These are phyloP conservation scores for Xiphophorus birchmanni DNA, from an alignment of 2,797 vertebrate species.

Conservation along the genomic window DNA sequence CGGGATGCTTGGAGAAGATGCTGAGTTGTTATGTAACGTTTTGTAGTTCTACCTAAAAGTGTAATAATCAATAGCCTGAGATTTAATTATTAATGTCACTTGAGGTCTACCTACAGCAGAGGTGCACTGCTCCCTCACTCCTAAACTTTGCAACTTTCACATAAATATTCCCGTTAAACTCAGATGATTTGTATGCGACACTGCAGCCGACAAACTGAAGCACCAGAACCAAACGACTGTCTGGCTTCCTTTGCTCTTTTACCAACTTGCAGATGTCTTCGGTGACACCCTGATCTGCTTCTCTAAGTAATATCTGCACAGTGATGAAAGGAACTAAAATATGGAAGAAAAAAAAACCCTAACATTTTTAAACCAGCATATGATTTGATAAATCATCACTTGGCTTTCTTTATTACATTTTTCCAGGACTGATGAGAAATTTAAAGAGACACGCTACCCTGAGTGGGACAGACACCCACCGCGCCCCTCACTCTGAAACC, in stretches of 20 bases:
- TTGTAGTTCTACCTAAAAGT: neutral
- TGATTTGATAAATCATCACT: neutral
- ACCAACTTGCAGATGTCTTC: neutral
- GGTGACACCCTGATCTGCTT: neutral
- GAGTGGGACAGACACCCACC: conserved; percentile 48
- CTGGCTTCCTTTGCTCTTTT: neutral
- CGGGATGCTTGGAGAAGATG: neutral
- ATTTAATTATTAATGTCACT: neutral
- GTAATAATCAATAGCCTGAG: neutral
- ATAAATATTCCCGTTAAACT: conserved; percentile 26
- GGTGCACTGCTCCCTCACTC: neutral
- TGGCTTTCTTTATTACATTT: neutral
- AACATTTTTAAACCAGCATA: neutral
- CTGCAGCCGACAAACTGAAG: neutral
- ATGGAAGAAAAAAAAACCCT: neutral
- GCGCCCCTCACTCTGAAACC: conserved; percentile 73
- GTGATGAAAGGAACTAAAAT: neutral
- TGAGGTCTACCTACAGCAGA: neutral
- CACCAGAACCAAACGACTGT: neutral
- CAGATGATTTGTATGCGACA: conserved; percentile 2
- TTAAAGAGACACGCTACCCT: neutral
- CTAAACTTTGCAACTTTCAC: neutral
- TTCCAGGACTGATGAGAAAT: neutral
- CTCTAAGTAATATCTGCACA: neutral
- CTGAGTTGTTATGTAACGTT: neutral